Evolutionary conservation across 2,113 vertebrate species (phyloP).

Genomic region (Planiliza haematocheilus): DNA sequence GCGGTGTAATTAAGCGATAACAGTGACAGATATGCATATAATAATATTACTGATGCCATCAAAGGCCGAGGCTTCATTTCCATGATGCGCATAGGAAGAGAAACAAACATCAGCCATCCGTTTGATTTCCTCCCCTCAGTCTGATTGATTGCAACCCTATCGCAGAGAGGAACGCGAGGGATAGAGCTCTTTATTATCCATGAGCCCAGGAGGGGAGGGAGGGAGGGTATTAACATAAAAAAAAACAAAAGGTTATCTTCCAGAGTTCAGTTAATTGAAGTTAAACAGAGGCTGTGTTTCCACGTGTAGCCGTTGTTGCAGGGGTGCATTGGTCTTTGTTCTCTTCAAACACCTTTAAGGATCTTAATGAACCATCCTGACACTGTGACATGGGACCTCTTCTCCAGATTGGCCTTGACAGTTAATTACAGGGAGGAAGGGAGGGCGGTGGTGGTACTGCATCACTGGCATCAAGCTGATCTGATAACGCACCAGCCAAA

Average conservation of each 20-base stretch:
- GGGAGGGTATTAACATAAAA: conserved; percentile 60
- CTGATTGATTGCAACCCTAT: conserved; percentile 55
- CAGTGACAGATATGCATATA: conserved; percentile 67
- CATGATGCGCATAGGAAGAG: conserved; percentile 35
- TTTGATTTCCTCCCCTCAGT: conserved; percentile 66
- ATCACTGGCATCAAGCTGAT: conserved; percentile 32
- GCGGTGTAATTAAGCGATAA: conserved; percentile 74
- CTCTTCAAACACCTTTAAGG: conserved; percentile 74
- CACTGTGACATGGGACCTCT: conserved; percentile 58
- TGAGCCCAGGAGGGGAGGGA: conserved; percentile 29
- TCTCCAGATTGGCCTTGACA: conserved; percentile 71
- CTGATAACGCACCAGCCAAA: conserved; percentile 46
- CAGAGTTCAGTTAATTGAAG: conserved; percentile 79
- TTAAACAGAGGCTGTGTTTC: conserved; percentile 78
- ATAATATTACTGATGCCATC: conserved; percentile 67
- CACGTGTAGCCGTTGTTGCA: conserved; percentile 53
- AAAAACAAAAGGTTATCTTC: conserved; percentile 62
- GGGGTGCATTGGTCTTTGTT: conserved; percentile 74
- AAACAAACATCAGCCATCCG: conserved; percentile 54
- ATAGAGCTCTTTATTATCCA: conserved; percentile 59
- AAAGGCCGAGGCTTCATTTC: conserved; percentile 72
- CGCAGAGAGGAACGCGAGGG: conserved; percentile 34
- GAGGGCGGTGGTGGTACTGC: conserved; percentile 30
- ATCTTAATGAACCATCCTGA: conserved; percentile 79
- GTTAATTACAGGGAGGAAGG: conserved; percentile 75